Conservation (phyloP, 2,888 invertebrate species). For the Thymelicus acteon region DNA sequence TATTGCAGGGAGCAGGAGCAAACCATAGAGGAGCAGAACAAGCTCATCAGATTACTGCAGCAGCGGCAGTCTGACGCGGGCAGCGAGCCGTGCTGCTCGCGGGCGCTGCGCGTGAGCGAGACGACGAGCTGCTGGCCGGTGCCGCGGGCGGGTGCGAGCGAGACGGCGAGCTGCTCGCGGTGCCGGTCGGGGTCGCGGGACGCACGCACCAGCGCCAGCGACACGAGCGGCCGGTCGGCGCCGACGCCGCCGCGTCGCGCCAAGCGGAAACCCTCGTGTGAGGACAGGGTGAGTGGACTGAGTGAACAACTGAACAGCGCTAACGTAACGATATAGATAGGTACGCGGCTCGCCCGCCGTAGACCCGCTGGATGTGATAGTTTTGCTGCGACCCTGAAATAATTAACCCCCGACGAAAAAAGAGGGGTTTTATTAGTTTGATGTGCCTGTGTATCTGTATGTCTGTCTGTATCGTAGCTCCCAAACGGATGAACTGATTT, state of each 20-base stretch:
- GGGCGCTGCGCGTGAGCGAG: constrained; percentile 33
- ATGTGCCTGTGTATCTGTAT: too few species aligned
- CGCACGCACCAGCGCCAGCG: too few species aligned
- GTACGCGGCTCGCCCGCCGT: too few species aligned
- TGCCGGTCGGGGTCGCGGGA: constrained; percentile 40
- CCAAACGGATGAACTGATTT: too few species aligned
- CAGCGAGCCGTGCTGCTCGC: constrained; percentile 39
- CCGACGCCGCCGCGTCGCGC: constrained; percentile 57
- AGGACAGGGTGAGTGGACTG: constrained; percentile 49
- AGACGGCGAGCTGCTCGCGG: constrained; percentile 44
- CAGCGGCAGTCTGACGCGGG: constrained; percentile 9
- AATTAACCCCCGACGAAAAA: too few species aligned
- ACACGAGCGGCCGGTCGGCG: constrained; percentile 51
- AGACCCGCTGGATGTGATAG: too few species aligned
- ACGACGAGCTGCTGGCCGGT: constrained; percentile 33
- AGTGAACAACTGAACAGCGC: too few species aligned
- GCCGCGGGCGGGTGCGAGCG: constrained; percentile 39
- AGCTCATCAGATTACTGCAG: constrained; percentile 50
- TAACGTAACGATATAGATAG: background rate
- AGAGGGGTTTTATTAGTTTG: too few species aligned
- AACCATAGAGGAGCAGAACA: constrained; percentile 59
- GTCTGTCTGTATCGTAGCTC: too few species aligned
- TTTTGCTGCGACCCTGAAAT: too few species aligned
- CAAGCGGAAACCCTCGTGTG: constrained; percentile 50
- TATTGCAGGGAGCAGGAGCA: constrained; percentile 60